Conservation (phyloP, 2,113 vertebrate species). For the Pogona vitticeps region DNA sequence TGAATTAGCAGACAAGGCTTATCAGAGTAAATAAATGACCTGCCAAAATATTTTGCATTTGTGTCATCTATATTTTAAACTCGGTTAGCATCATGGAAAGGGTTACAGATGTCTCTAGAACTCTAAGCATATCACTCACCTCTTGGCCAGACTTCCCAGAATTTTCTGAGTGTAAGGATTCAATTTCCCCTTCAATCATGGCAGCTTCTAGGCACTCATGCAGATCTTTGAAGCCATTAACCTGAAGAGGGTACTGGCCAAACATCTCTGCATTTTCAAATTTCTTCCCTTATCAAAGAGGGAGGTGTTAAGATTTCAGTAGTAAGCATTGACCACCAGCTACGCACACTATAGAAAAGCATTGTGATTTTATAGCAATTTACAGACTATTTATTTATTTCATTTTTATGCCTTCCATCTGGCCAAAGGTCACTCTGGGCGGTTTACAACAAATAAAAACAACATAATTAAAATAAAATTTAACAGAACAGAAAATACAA, state of each 20-base stretch:
- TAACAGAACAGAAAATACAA: too few relatives aligned
- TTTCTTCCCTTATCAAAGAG: slow-evolving; percentile 87
- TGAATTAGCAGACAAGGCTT: background rate
- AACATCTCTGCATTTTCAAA: slow-evolving; percentile 99
- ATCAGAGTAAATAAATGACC: slow-evolving; percentile 3
- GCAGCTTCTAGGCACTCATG: slow-evolving; percentile 98
- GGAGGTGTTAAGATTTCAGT: slow-evolving; percentile 46
- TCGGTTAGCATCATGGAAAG: background rate
- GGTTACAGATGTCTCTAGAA: background rate
- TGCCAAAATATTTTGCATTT: slow-evolving; percentile 2
- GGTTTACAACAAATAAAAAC: too few relatives aligned
- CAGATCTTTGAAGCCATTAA: slow-evolving; percentile 97
- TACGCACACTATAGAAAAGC: background rate
- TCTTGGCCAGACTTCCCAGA: slow-evolving; percentile 91
- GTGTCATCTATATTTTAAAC: slow-evolving; percentile 15
- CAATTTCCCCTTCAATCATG: slow-evolving; percentile 98
- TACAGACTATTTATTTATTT: background rate
- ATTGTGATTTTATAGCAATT: background rate
- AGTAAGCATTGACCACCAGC: background rate
- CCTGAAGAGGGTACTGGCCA: slow-evolving; percentile 97
- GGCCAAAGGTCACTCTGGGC: too few relatives aligned
- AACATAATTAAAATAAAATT: too few relatives aligned
- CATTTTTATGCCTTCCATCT: too few relatives aligned
- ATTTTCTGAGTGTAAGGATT: slow-evolving; percentile 96
- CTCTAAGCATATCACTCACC: slow-evolving; percentile 68